Evolutionary conservation across 2,888 invertebrate species (phyloP).

Genomic region (Limnephilus rhombicus): DNA sequence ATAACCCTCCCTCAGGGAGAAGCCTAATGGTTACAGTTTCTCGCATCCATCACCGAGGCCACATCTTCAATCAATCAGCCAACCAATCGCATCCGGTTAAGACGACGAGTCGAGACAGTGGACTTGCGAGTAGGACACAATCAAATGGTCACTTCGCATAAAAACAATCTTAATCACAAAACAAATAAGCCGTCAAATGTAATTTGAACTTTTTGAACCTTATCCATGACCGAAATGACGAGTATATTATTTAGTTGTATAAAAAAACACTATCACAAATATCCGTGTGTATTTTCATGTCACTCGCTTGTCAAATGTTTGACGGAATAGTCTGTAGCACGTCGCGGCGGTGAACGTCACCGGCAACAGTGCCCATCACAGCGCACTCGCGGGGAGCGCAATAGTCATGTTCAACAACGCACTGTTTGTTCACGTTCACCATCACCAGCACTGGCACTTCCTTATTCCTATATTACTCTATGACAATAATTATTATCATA

Average conservation of each 20-base stretch:
- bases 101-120: neutral
- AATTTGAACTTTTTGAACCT: constrained; percentile 43
- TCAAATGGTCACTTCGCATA: neutral
- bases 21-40: constrained; percentile 27
- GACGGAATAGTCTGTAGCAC: constrained; percentile 29
- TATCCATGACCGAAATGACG: constrained; percentile 24
- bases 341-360: neutral
- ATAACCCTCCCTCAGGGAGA: constrained; percentile 31
- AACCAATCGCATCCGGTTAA: constrained; percentile 8
- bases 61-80: neutral
- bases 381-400: constrained; percentile 27
- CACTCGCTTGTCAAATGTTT: neutral
- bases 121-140: neutral
- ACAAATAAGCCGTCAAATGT: constrained; percentile 33
- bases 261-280: constrained; percentile 44
- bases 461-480: constrained; percentile 33
- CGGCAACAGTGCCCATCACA: constrained; percentile 39
- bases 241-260: constrained; percentile 34
- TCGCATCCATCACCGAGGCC: neutral
- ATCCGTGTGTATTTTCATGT: constrained; percentile 10
- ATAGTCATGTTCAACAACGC: constrained; percentile 28
- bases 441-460: constrained; percentile 41
- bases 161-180: constrained; percentile 25
- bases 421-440: constrained; percentile 53
- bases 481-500: constrained; percentile 16